A percentile compares a stretch with the other conserved stretches of the same genome.
These are phyloP conservation scores for Agonum fuliginosum DNA, from an alignment of 2,888 invertebrate genomes.

Conservation along the genomic window DNA sequence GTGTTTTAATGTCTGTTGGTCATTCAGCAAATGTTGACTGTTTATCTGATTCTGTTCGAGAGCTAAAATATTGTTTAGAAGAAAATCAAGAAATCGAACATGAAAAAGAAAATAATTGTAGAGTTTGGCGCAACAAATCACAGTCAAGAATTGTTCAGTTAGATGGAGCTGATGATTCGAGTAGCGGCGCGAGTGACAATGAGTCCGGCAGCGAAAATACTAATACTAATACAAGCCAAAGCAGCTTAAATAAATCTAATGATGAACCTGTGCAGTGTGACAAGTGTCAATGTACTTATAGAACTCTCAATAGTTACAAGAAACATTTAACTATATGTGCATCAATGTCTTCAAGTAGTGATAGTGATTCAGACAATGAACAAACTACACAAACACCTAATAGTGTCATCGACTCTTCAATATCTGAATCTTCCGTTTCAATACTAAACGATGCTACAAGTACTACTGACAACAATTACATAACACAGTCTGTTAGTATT, in stretches of 20 bases:
- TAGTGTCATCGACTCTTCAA: background rate
- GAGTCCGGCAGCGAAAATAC: slow-evolving; percentile 62
- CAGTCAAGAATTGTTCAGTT: slow-evolving; percentile 75
- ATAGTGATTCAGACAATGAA: slow-evolving; percentile 83
- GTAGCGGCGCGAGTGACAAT: slow-evolving; percentile 74
- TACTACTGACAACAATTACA: slow-evolving; percentile 26
- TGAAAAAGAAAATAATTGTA: slow-evolving; percentile 69
- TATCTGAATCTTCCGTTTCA: no score
- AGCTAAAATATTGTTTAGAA: slow-evolving; percentile 68
- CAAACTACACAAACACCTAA: no score
- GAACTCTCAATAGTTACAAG: slow-evolving; percentile 88
- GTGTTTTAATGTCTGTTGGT: slow-evolving; percentile 71
- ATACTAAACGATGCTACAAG: no score
- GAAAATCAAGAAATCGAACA: slow-evolving; percentile 69
- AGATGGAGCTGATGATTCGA: slow-evolving; percentile 75
- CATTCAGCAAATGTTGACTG: slow-evolving; percentile 65
- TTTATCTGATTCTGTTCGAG: slow-evolving; percentile 67
- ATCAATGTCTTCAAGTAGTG: slow-evolving; percentile 85
- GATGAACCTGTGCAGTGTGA: slow-evolving; percentile 90
- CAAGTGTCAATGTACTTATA: slow-evolving; percentile 90
- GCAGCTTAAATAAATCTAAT: slow-evolving; percentile 72
- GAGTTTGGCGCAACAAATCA: slow-evolving; percentile 69
- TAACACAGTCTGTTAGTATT: background rate
- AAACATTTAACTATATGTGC: slow-evolving; percentile 87
- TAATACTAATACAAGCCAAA: slow-evolving; percentile 63